Evolutionary conservation across 2,888 invertebrate species (phyloP).

Genomic region (Dusona sp.): DNA sequence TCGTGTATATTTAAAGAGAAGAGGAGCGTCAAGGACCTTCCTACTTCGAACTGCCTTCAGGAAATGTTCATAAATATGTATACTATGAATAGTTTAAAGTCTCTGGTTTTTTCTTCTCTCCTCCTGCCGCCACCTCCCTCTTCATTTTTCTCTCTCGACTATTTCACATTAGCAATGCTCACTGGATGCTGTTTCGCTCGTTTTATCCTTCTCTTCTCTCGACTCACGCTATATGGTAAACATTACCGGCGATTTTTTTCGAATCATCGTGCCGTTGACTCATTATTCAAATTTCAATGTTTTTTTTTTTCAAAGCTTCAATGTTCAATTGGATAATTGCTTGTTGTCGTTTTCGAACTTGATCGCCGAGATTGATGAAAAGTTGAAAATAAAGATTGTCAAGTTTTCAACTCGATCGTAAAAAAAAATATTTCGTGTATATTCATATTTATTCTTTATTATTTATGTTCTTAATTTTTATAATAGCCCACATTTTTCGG

Average conservation of each 20-base stretch:
- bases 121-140: too few relatives aligned
- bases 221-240: slow-evolving; percentile 3
- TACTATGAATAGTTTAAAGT: slow-evolving; percentile 11
- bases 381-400: neutral
- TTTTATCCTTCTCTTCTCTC: slow-evolving; percentile 56
- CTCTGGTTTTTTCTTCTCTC: neutral
- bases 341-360: slow-evolving; percentile 2
- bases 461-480: neutral
- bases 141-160: neutral
- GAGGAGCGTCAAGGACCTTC: slow-evolving; percentile 77
- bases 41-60: slow-evolving; percentile 60
- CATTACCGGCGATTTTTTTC: slow-evolving; percentile 25
- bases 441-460: neutral
- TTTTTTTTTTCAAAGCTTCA: neutral
- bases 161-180: neutral
- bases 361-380: neutral
- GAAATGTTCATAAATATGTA: slow-evolving; percentile 44
- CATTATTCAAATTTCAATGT: slow-evolving; percentile 5
- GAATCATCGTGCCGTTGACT: slow-evolving; percentile 10
- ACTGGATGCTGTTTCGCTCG: slow-evolving; percentile 49
- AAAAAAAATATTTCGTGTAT: neutral
- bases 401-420: neutral
- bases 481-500: too few relatives aligned
- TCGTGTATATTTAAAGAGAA: slow-evolving; percentile 12
- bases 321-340: slow-evolving; percentile 25